A percentile compares a stretch with the other conserved stretches of the same genome.
Evolutionary conservation across 2,888 invertebrate species (phyloP).

Genomic region (Halictus ligatus): DNA sequence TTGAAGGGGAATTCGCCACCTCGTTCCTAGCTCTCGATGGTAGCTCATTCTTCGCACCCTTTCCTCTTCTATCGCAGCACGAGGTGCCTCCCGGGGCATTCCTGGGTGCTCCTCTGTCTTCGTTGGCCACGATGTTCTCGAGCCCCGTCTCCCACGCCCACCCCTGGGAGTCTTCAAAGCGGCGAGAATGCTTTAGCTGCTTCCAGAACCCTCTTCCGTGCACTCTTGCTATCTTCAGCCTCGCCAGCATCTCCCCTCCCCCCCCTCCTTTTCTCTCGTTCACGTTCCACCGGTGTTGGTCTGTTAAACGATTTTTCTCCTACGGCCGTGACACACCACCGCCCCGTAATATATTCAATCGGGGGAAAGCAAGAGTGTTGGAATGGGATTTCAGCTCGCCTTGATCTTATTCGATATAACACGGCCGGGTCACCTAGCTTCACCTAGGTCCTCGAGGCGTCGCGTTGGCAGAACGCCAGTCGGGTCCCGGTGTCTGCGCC

Average conservation of each 20-base stretch:
- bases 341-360: constrained; percentile 59
- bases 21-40: constrained; percentile 47
- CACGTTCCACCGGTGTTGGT: constrained; percentile 28
- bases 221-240: background rate
- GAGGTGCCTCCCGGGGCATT: constrained; percentile 60
- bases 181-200: constrained; percentile 56
- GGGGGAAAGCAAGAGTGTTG: constrained; percentile 46
- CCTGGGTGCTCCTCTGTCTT: constrained; percentile 40
- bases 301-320: constrained; percentile 63
- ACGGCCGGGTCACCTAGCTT: constrained; percentile 63
- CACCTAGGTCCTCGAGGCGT: constrained; percentile 41
- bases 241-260: background rate
- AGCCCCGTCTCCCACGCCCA: constrained; percentile 33
- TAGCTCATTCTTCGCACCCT: constrained; percentile 52
- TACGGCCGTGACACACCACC: constrained; percentile 40
- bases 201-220: constrained; percentile 22
- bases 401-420: constrained; percentile 67
- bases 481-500: background rate
- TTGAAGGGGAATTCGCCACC: constrained; percentile 59
- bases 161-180: constrained; percentile 69
- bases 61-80: constrained; percentile 19
- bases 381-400: constrained; percentile 51
- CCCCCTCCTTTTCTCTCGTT: background rate
- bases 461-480: constrained; percentile 55
- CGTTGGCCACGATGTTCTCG: constrained; percentile 38